Conservation (phyloP, 2,888 invertebrate genomes). For the Agriopis leucophaearia region DNA sequence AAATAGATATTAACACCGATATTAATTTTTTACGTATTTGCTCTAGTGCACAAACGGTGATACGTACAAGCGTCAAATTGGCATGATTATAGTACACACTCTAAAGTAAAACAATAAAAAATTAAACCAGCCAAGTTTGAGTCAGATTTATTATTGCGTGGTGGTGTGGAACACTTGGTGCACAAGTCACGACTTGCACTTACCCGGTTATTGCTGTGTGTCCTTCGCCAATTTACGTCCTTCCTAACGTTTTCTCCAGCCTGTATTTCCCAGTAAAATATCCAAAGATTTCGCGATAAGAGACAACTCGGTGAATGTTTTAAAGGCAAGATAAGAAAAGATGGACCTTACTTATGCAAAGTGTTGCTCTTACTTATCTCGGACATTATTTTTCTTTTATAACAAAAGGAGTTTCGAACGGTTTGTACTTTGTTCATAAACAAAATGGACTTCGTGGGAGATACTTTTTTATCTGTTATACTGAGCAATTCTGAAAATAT, state of each 20-base stretch:
- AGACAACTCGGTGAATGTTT: slow-evolving; percentile 6
- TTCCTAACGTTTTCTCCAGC: neutral
- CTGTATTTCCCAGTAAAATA: neutral
- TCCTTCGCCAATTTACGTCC: neutral
- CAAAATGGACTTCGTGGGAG: slow-evolving; percentile 10
- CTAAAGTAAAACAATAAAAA: too few relatives aligned
- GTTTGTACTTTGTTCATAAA: slow-evolving; percentile 14
- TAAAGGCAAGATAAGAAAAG: slow-evolving; percentile 2
- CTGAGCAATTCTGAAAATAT: neutral
- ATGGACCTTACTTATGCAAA: slow-evolving; percentile 10
- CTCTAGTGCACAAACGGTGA: too few relatives aligned
- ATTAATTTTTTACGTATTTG: too few relatives aligned
- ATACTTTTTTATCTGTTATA: slow-evolving; percentile 7
- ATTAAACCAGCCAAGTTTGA: too few relatives aligned
- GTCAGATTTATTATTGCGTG: too few relatives aligned
- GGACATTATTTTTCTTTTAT: slow-evolving; percentile 16
- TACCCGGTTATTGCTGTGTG: too few relatives aligned
- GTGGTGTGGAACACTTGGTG: too few relatives aligned
- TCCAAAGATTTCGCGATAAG: slow-evolving; percentile 10
- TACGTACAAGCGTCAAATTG: too few relatives aligned
- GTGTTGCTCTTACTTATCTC: slow-evolving; percentile 2
- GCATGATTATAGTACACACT: too few relatives aligned
- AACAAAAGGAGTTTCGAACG: slow-evolving; percentile 5
- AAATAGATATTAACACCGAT: too few relatives aligned
- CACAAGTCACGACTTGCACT: too few relatives aligned